Evolutionary conservation across 1,140 invertebrate genomes (phyloP), one percentile per base, ranked within the genome.

Genomic region (Teleogryllus occipitalis): DNA sequence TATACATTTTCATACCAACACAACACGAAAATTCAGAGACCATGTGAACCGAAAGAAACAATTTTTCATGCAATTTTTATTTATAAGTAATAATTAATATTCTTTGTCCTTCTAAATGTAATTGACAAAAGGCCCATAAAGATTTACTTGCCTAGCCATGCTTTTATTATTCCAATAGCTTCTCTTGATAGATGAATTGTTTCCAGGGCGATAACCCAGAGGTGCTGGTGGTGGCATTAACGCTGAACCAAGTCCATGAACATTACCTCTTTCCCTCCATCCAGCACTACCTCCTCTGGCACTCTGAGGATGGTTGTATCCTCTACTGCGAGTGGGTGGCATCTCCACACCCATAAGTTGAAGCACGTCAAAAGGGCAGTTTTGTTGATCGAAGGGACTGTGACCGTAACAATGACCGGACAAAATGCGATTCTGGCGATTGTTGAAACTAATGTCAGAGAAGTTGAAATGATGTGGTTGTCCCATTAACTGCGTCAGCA

Each of bases 111-210:
- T 39, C 27, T 39, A 39, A 39, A 39, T 39, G 27, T 39, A 39
- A 39, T 39, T 39, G 27, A 39, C 27, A 39, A 39, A 39, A 65
- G 54, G 10, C 18, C 10, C 54, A 65, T 65, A 14, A 10, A 65
- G 18, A 7, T 65, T 65, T 10, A 65, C 54, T 65, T 65, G 54
- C 54, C 54, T 65, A 10, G 54, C 18, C 54, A 65, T 65, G 54
- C 54, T 65, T 12, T 74, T 79, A n/a, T 79, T 79, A 54, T 79
- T 79, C 73, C 73, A 79, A 46, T 46, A 79, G 46, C 54, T 79
- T 74, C 73, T 79, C 27, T 79, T 77, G 15, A 77, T 49, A 12
- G 76, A 48, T 22, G 76, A 77, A 47, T 77, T 77, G 22, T 48
- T 47, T 7, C n/a, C n/a, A 77, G 76, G 76, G 14, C 76, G 46